phyloP scores from a whole-genome alignment of 2,888 invertebrate genomes.

The Nomada fabriciana region DNA sequence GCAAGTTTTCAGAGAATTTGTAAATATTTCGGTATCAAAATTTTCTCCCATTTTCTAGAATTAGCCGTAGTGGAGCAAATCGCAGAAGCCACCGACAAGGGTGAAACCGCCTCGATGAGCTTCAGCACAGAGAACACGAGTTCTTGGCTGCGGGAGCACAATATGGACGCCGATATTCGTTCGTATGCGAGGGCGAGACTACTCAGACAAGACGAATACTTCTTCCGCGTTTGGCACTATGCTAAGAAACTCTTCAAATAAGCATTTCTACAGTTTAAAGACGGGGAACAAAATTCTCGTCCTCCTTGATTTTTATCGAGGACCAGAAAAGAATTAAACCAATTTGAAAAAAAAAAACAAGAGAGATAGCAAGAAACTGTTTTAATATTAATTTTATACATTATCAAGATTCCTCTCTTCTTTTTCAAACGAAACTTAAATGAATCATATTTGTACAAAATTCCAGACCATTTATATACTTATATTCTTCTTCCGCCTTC shows the following conservation, averaged over 20 bases:
- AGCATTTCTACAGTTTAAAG: slow-evolving; percentile 77
- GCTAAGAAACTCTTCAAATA: slow-evolving; percentile 93
- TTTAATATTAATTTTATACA: slow-evolving; percentile 16
- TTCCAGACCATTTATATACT: not conserved
- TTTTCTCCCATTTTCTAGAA: slow-evolving; percentile 70
- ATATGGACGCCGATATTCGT: slow-evolving; percentile 97
- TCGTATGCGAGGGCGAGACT: slow-evolving; percentile 95
- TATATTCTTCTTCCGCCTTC: slow-evolving; percentile 29
- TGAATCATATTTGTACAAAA: not conserved
- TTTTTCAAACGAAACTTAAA: slow-evolving; percentile 1
- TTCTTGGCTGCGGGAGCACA: slow-evolving; percentile 96
- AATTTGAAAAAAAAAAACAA: not conserved
- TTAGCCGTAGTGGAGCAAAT: slow-evolving; percentile 86
- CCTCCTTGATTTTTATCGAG: slow-evolving; percentile 27
- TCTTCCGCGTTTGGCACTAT: slow-evolving; percentile 97
- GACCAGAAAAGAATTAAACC: slow-evolving; percentile 33
- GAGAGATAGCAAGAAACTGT: not conserved
- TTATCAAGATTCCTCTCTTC: not conserved
- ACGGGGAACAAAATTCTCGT: not conserved
- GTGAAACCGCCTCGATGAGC: slow-evolving; percentile 90
- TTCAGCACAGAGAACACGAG: slow-evolving; percentile 97
- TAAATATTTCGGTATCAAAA: not conserved
- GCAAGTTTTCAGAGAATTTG: not conserved
- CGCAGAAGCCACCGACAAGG: slow-evolving; percentile 89
- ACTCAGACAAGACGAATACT: slow-evolving; percentile 95